phyloP scores from a whole-genome alignment of 2,888 invertebrate genomes.

The Cerceris ruficornis region DNA sequence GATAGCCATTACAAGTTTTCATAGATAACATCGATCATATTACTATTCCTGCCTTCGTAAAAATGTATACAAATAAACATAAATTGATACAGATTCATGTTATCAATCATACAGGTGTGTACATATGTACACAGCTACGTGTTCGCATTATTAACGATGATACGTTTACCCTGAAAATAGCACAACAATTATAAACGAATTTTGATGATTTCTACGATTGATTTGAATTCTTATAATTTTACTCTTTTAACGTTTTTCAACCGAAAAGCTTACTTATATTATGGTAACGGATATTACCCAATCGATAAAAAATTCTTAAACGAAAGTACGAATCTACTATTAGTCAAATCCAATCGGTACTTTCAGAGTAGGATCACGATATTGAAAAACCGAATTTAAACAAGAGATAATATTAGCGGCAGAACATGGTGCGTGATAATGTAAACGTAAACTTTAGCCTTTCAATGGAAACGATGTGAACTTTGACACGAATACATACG shows the following conservation, averaged over 20 bases:
- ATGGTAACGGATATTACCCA: neutral
- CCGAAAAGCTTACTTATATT: neutral
- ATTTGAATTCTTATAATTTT: neutral
- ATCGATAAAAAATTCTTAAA: neutral
- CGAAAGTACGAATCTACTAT: neutral
- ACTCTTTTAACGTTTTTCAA: conserved; percentile 1
- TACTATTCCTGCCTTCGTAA: neutral
- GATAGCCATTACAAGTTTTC: conserved; percentile 59
- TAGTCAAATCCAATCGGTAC: neutral
- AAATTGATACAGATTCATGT: conserved; percentile 9
- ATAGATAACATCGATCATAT: conserved; percentile 10
- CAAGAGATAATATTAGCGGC: neutral
- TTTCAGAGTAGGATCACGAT: neutral
- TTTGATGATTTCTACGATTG: neutral
- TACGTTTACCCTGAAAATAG: conserved; percentile 6
- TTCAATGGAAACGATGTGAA: neutral
- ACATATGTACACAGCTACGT: conserved; percentile 4
- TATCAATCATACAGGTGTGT: conserved; percentile 25
- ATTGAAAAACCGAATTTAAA: conserved; percentile 2
- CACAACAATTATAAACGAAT: conserved; percentile 6
- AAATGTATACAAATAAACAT: conserved; percentile 13
- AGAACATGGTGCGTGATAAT: neutral
- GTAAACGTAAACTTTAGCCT: neutral
- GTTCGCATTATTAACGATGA: conserved; percentile 1
- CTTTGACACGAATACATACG: neutral